Evolutionary conservation across 2,888 invertebrate genomes (phyloP), one percentile per base, ranked within the genome.

Genomic region (Coelopa pilipes): DNA sequence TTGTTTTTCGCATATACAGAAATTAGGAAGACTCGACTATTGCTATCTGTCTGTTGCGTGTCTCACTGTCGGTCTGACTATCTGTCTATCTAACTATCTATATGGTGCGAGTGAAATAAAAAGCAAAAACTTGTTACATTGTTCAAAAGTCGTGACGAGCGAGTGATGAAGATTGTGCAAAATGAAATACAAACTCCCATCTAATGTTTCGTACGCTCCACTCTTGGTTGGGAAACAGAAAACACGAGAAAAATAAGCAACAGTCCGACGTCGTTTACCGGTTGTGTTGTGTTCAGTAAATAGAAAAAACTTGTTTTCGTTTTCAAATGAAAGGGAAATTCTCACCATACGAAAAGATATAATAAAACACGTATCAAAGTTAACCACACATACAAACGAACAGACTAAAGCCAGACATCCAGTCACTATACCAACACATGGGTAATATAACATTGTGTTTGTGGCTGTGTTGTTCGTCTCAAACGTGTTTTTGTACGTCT

Each of bases 241-340:
- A 62, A 69, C 69, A 72, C 45, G 74, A 77, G 34, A 70, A 76
- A 70, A 76, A 76, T 47, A 74, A 73, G 57, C 21, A 69, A 70
- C 50, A 60, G 24, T 19, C 46, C 19, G 12, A 10, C 9, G 62
- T 45, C 46, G 65, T 46, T 65, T 47, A 65, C 65, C 65, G 65
- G 65, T 45, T 47, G 19, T 19, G 47, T 21, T 34, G 10, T 34
- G 34, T 62, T 49, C 15, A 73, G 49, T 65, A 57, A 65, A 66
- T 76, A 71, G 73, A 66, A 82, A 81, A 81, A 84, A 83, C 80
- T 81, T 81, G 84, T 84, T 85, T 85, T 85, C 81, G 80, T 83
- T 83, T 82, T 80, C 80, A 83, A 84, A 85, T 83, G 84, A 84
- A 84, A 84, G 84, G 84, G 84, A 84, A 84, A 84, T 83, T 84